phyloP scores from a whole-genome alignment of 2,888 invertebrate species.

The Yponomeuta evonymella region DNA sequence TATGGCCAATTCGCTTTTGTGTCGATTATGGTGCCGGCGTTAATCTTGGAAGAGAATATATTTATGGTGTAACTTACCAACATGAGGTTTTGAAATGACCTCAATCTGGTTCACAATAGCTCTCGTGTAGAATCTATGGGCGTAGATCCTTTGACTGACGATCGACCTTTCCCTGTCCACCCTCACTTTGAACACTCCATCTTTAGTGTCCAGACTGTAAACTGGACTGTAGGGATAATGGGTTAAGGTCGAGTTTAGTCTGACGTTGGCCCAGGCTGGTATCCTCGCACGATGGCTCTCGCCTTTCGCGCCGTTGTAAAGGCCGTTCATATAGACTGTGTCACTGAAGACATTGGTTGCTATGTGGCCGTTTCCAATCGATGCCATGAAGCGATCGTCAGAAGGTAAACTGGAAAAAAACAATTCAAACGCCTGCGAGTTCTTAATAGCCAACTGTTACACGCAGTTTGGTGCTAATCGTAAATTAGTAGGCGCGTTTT shows the following conservation, averaged over 20 bases:
- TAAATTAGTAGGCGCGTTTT: not conserved
- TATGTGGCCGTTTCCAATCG: slow-evolving; percentile 77
- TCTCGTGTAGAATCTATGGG: slow-evolving; percentile 66
- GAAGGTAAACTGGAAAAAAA: slow-evolving; percentile 60
- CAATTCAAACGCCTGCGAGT: not conserved
- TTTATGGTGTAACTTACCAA: slow-evolving; percentile 34
- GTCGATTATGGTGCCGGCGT: too few species aligned
- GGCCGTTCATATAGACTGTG: slow-evolving; percentile 76
- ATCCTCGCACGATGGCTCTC: slow-evolving; percentile 76
- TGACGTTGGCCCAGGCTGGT: slow-evolving; percentile 76
- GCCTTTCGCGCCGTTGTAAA: slow-evolving; percentile 75
- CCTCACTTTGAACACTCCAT: slow-evolving; percentile 63
- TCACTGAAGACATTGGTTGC: slow-evolving; percentile 77
- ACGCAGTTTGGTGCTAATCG: not conserved
- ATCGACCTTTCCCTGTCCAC: slow-evolving; percentile 65
- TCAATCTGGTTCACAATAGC: slow-evolving; percentile 68
- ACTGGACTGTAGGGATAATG: slow-evolving; percentile 51
- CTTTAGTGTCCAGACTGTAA: slow-evolving; percentile 64
- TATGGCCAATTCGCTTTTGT: too few species aligned
- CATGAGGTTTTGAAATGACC: slow-evolving; percentile 59
- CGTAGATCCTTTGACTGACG: slow-evolving; percentile 66
- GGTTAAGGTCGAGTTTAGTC: slow-evolving; percentile 62
- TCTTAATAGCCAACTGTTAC: not conserved
- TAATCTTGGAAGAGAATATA: too few species aligned
- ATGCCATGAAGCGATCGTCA: slow-evolving; percentile 75